phyloP scores from a whole-genome alignment of 2,888 invertebrate genomes.

The Conomelus anceps region DNA sequence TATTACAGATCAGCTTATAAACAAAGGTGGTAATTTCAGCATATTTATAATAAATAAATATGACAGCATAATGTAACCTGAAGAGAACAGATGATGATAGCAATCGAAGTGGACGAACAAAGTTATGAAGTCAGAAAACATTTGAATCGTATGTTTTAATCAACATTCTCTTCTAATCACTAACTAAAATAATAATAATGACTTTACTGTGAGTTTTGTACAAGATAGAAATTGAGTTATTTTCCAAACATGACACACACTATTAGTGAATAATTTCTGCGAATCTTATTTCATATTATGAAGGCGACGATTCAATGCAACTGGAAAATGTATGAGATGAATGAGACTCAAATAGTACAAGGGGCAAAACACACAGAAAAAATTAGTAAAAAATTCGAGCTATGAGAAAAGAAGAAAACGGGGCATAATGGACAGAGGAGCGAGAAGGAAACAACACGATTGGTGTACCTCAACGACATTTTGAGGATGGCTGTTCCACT shows the following conservation, averaged over 20 bases:
- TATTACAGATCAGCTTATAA: too few relatives aligned
- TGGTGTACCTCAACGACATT: constrained; percentile 31
- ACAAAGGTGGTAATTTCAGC: too few relatives aligned
- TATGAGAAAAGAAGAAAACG: not conserved
- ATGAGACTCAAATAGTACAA: not conserved
- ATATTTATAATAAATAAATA: too few relatives aligned
- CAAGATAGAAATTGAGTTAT: not conserved
- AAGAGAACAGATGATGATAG: too few relatives aligned
- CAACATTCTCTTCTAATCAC: too few relatives aligned
- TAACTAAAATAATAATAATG: too few relatives aligned
- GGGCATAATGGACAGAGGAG: constrained; percentile 8
- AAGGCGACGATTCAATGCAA: not conserved
- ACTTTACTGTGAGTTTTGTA: too few relatives aligned
- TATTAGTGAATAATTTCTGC: not conserved
- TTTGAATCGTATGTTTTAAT: too few relatives aligned
- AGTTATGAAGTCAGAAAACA: too few relatives aligned
- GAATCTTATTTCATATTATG: not conserved
- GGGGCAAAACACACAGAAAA: not conserved
- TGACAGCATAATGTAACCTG: too few relatives aligned
- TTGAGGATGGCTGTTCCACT: constrained; percentile 30
- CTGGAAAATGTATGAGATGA: not conserved
- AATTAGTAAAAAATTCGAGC: not conserved
- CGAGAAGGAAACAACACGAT: constrained; percentile 12
- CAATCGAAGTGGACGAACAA: too few relatives aligned
- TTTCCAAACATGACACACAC: not conserved